A percentile compares a stretch with the other conserved stretches of the same genome.
phyloP scores from a whole-genome alignment of 2,888 invertebrate genomes.

The Gymnosoma rotundatum region DNA sequence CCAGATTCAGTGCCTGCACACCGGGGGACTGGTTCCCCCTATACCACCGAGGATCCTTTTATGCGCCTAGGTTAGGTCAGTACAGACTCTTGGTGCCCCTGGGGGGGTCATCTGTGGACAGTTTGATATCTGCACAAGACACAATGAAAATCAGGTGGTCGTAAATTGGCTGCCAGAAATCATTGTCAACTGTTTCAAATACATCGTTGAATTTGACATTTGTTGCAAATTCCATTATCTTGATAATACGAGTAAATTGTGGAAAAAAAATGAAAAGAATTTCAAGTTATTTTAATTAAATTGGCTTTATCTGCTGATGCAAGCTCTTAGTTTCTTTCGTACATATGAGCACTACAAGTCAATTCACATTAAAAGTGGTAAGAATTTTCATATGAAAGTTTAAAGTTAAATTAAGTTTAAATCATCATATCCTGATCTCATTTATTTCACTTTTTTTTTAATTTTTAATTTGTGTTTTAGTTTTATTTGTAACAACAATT shows the following conservation, averaged over 20 bases:
- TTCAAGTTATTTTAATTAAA: conserved; percentile 60
- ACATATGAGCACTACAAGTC: neutral
- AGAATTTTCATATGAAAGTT: conserved; percentile 57
- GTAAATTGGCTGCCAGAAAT: too few relatives aligned
- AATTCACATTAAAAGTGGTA: conserved; percentile 42
- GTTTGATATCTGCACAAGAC: too few relatives aligned
- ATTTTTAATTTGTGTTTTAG: conserved; percentile 28
- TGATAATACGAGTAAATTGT: neutral
- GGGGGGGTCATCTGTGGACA: too few relatives aligned
- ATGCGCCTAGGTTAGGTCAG: too few relatives aligned
- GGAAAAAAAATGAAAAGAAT: neutral
- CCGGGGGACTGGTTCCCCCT: too few relatives aligned
- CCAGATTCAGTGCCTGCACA: too few relatives aligned
- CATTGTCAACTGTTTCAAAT: neutral
- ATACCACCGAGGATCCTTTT: too few relatives aligned
- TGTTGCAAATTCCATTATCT: conserved; percentile 30
- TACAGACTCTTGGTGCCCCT: too few relatives aligned
- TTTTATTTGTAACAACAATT: conserved; percentile 51
- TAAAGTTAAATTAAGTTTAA: conserved; percentile 48
- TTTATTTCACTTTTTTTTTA: conserved; percentile 27
- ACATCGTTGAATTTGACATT: conserved; percentile 25
- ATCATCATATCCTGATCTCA: conserved; percentile 59
- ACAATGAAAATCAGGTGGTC: too few relatives aligned
- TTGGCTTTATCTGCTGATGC: conserved; percentile 37
- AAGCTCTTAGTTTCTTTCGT: neutral